phyloP scores from a whole-genome alignment of 23 tunicate genomes.

The Halocynthia aurantium region DNA sequence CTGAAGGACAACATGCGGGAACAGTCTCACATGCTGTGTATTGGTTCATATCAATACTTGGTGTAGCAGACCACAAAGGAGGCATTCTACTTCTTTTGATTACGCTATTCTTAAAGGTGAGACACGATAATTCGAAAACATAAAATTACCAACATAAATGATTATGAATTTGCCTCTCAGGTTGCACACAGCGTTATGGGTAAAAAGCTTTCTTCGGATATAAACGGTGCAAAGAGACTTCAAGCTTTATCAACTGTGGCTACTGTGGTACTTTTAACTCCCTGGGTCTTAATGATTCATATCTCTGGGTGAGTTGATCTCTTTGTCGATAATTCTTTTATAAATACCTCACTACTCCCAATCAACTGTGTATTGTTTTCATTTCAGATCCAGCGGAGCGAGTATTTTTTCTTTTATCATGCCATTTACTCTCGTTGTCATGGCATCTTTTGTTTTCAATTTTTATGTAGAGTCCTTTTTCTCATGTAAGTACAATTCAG shows the following conservation, averaged over 20 bases:
- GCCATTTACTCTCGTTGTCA: slow-evolving; percentile 38
- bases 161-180: slow-evolving; percentile 1
- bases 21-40: slow-evolving; percentile 43
- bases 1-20: slow-evolving; percentile 66
- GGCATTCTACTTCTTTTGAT: slow-evolving; percentile 57
- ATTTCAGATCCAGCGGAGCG: slow-evolving; percentile 22
- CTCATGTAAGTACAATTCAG: slow-evolving; percentile 11
- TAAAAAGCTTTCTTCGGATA: slow-evolving; percentile 35
- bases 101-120: slow-evolving; percentile 49
- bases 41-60: slow-evolving; percentile 54
- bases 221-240: slow-evolving; percentile 69
- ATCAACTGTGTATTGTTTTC: not conserved
- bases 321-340: too few relatives aligned
- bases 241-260: slow-evolving; percentile 66
- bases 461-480: slow-evolving; percentile 52
- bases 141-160: not conserved
- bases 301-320: slow-evolving; percentile 29
- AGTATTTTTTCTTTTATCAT: slow-evolving; percentile 26
- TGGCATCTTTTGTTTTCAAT: slow-evolving; percentile 60
- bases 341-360: too few relatives aligned
- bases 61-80: slow-evolving; percentile 87
- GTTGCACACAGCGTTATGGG: slow-evolving; percentile 59
- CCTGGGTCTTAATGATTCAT: slow-evolving; percentile 52
- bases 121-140: not conserved
- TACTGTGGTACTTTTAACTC: slow-evolving; percentile 45